Conservation (phyloP, 1,140 invertebrate species). For the Carposina sasakii region DNA sequence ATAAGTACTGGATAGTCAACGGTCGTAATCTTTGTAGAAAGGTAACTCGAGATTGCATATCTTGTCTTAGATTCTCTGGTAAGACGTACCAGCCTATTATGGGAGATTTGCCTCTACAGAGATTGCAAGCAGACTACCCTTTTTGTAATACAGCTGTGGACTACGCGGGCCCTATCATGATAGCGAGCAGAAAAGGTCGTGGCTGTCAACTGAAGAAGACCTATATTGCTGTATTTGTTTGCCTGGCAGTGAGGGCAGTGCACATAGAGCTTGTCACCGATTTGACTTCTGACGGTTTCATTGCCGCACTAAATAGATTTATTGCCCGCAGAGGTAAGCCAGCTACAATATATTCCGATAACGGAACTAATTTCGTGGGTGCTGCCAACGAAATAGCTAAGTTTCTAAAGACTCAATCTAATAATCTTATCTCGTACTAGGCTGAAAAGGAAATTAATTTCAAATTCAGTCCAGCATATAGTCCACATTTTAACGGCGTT, state of each 20-base stretch:
- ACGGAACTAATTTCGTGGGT: conserved; percentile 11
- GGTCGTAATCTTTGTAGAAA: conserved; percentile 18
- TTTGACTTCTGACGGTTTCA: conserved; percentile 1
- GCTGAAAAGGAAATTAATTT: neutral
- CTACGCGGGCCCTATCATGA: conserved; percentile 9
- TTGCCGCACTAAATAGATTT: conserved; percentile 11
- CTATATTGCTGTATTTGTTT: conserved; percentile 14
- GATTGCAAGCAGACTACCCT: conserved; percentile 5
- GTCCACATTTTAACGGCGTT: conserved; percentile 20
- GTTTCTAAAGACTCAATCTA: neutral
- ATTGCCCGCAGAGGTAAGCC: conserved; percentile 7
- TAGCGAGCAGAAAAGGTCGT: conserved; percentile 8
- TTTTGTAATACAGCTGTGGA: conserved; percentile 8
- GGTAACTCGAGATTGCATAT: conserved; percentile 7
- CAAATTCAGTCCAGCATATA: conserved; percentile 5
- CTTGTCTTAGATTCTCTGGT: conserved; percentile 10
- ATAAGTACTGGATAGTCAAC: conserved; percentile 31
- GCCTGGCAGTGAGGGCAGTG: conserved; percentile 8
- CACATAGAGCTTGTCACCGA: conserved; percentile 14
- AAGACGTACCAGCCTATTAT: conserved; percentile 12
- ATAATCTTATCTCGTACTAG: neutral
- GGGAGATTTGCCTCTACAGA: conserved; percentile 5
- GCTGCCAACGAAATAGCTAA: conserved; percentile 7
- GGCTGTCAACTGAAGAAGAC: conserved; percentile 7
- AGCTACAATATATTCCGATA: conserved; percentile 6